Evolutionary conservation across 2,113 vertebrate genomes (phyloP).

Genomic region (Atlantisia rogersi): DNA sequence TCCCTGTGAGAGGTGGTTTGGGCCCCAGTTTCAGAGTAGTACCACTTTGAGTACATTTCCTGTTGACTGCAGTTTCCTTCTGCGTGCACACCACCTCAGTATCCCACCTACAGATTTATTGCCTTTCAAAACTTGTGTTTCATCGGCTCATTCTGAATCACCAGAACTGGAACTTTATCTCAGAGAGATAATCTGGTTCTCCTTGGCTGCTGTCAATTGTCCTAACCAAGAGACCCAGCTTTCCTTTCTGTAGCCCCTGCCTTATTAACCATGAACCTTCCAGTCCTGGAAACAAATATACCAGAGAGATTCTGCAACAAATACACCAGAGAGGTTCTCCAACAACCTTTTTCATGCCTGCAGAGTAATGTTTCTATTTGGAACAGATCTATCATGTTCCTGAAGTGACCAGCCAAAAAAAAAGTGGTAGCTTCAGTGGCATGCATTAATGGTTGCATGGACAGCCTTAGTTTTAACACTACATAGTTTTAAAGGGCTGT

Average conservation of each 20-base stretch:
- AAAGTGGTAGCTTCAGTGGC: accelerated
- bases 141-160: not conserved
- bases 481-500: not conserved
- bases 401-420: not conserved
- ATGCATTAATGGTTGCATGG: not conserved
- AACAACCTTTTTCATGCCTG: not conserved
- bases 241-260: not conserved
- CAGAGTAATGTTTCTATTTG: not conserved
- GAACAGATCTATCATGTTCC: not conserved
- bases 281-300: not conserved
- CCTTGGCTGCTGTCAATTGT: not conserved
- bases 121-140: not conserved
- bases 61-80: not conserved
- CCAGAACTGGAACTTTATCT: not conserved
- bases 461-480: not conserved
- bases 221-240: not conserved
- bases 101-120: not conserved
- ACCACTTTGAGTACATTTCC: not conserved
- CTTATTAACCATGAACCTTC: not conserved
- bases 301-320: not conserved
- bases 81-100: not conserved
- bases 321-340: not conserved
- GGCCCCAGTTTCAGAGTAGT: not conserved
- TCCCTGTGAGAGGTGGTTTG: accelerated
- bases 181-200: not conserved